Conservation (phyloP, 1,140 invertebrate genomes). For the Drosophila tristis region DNA sequence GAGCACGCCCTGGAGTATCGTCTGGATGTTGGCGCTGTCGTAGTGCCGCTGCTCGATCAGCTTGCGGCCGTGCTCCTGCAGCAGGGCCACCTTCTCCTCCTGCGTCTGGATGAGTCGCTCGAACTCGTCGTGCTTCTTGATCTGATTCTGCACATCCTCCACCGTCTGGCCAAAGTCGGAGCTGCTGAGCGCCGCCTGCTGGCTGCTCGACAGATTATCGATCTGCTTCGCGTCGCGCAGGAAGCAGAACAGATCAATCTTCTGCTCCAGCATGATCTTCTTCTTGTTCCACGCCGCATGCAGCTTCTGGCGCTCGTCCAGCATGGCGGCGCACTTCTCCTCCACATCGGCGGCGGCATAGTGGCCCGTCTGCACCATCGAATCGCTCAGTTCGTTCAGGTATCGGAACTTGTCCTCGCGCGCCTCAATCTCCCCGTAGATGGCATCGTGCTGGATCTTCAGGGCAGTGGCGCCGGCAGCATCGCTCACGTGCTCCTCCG, state of each 20-base stretch:
- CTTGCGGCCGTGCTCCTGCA: slow-evolving; percentile 95
- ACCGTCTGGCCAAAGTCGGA: slow-evolving; percentile 88
- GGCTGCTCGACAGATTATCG: slow-evolving; percentile 93
- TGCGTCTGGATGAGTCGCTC: slow-evolving; percentile 92
- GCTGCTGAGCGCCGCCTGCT: slow-evolving; percentile 90
- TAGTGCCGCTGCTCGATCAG: slow-evolving; percentile 97
- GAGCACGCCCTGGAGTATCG: slow-evolving; percentile 89
- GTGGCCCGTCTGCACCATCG: slow-evolving; percentile 94
- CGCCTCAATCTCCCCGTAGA: slow-evolving; percentile 97
- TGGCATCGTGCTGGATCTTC: slow-evolving; percentile 94
- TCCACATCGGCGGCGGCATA: slow-evolving; percentile 92
- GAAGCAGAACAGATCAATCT: slow-evolving; percentile 98
- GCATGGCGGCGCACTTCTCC: slow-evolving; percentile 90
- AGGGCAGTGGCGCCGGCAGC: slow-evolving; percentile 94
- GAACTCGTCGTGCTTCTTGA: slow-evolving; percentile 97
- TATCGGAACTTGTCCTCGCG: slow-evolving; percentile 93
- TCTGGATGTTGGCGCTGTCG: slow-evolving; percentile 93
- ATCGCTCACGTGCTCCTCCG: slow-evolving; percentile 93
- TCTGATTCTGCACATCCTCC: slow-evolving; percentile 92
- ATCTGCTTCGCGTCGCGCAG: slow-evolving; percentile 97
- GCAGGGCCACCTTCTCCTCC: slow-evolving; percentile 93
- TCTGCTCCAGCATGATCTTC: slow-evolving; percentile 95
- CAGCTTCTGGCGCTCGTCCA: slow-evolving; percentile 91
- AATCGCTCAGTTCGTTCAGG: slow-evolving; percentile 91
- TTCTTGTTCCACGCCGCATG: slow-evolving; percentile 95